Percentiles rank a stretch among this genome's conserved stretches.
These are phyloP conservation scores for Diplogasteroides magnus DNA, from an alignment of 1,140 invertebrate genomes.

Conservation along the genomic window DNA sequence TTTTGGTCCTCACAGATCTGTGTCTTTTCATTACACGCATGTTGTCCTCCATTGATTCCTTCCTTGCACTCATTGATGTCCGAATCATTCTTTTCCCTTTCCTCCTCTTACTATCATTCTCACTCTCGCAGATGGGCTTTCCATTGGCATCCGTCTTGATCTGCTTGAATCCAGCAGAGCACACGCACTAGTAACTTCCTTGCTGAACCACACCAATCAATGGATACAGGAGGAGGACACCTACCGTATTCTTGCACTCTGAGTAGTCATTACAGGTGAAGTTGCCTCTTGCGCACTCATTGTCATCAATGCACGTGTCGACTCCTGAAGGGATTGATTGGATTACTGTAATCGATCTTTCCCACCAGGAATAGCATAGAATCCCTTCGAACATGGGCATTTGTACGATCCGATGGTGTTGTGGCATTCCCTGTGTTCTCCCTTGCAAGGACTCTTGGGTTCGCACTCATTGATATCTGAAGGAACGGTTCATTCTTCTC, in stretches of 20 bases:
- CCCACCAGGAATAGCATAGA: no score
- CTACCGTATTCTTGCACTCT: neutral
- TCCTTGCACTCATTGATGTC: neutral
- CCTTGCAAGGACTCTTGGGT: neutral
- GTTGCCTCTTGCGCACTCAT: neutral
- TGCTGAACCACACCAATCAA: no score
- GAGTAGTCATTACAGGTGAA: neutral
- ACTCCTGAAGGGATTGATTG: neutral
- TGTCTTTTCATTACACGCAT: neutral
- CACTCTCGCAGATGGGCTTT: neutral
- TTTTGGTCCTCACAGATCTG: neutral
- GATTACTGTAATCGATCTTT: no score
- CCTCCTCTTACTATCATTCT: neutral
- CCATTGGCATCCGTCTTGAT: neutral
- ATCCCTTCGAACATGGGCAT: no score
- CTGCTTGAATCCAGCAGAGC: neutral
- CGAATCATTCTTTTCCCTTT: neutral
- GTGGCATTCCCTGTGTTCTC: neutral
- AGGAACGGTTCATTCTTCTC: neutral
- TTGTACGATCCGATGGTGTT: neutral
- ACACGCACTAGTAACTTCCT: neutral
- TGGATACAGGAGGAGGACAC: neutral
- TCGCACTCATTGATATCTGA: neutral
- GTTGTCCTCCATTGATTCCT: neutral
- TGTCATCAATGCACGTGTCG: neutral